Evolutionary conservation across 2,797 vertebrate species (phyloP).

Genomic region (Pterois miles): DNA sequence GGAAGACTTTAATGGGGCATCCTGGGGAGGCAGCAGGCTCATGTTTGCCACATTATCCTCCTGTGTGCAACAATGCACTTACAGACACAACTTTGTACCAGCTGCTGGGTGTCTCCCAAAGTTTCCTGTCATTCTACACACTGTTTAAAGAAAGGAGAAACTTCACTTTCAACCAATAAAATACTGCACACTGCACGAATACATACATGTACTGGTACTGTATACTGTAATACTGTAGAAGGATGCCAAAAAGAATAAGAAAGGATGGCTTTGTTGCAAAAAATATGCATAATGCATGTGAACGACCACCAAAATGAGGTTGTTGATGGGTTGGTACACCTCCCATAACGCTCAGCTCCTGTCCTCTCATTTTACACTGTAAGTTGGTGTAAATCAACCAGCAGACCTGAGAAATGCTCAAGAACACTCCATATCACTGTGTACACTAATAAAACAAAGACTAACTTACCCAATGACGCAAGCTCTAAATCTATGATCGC

Average conservation of each 20-base stretch:
- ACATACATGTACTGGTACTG: not conserved
- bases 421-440: not conserved
- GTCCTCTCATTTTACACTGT: not conserved
- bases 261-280: not conserved
- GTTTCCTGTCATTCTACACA: slow-evolving; percentile 1
- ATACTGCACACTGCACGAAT: not conserved
- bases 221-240: not conserved
- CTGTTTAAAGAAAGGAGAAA: not conserved
- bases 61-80: slow-evolving; percentile 35
- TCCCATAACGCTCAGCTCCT: not conserved
- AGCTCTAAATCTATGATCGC: not conserved
- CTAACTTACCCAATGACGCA: slow-evolving; percentile 1
- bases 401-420: not conserved
- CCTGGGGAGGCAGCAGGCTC: slow-evolving; percentile 38
- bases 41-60: slow-evolving; percentile 43
- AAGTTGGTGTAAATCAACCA: not conserved
- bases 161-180: not conserved
- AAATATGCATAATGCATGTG: not conserved
- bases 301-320: not conserved
- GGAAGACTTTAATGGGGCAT: slow-evolving; percentile 52
- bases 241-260: not conserved
- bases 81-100: slow-evolving; percentile 22
- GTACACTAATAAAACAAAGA: slow-evolving; percentile 16
- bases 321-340: not conserved
- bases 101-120: slow-evolving; percentile 20